A percentile compares a stretch with the other conserved stretches of the same genome.
phyloP scores from a whole-genome alignment of 2,888 invertebrate species.

The Meandrusa payeni region DNA sequence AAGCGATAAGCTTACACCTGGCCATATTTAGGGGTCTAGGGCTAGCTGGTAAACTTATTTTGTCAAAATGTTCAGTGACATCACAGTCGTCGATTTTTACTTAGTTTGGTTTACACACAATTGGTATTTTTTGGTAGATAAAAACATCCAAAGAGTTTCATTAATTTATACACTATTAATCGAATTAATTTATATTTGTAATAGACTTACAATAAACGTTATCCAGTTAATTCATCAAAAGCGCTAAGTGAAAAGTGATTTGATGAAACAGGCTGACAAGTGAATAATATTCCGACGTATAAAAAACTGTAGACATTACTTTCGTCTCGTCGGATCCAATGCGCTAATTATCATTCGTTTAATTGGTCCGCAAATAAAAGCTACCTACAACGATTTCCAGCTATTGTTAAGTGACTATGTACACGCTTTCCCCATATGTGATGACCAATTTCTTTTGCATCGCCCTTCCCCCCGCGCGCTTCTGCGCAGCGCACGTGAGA shows the following conservation, averaged over 20 bases:
- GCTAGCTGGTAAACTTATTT: too few species aligned
- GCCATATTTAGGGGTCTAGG: too few species aligned
- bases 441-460: slow-evolving; percentile 21
- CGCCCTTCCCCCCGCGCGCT: slow-evolving; percentile 18
- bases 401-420: slow-evolving; percentile 28
- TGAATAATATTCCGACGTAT: background rate
- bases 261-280: slow-evolving; percentile 1
- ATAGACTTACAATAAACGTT: slow-evolving; percentile 3
- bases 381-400: slow-evolving; percentile 26
- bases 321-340: slow-evolving; percentile 24
- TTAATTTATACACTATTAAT: too few species aligned
- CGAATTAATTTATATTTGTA: too few species aligned
- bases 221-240: slow-evolving; percentile 2
- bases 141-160: too few species aligned
- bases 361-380: slow-evolving; percentile 33
- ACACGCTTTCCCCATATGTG: slow-evolving; percentile 26
- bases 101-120: too few species aligned
- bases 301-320: slow-evolving; percentile 12
- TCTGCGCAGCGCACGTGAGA: slow-evolving; percentile 19
- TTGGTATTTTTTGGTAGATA: too few species aligned
- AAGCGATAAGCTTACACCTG: too few species aligned
- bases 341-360: slow-evolving; percentile 30
- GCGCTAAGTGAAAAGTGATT: slow-evolving; percentile 8
- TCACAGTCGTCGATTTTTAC: too few species aligned
- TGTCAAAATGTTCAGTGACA: too few species aligned